Percentiles rank a stretch among this genome's conserved stretches.
Evolutionary conservation across 2,888 invertebrate genomes (phyloP).

Genomic region (Coremacera marginata): DNA sequence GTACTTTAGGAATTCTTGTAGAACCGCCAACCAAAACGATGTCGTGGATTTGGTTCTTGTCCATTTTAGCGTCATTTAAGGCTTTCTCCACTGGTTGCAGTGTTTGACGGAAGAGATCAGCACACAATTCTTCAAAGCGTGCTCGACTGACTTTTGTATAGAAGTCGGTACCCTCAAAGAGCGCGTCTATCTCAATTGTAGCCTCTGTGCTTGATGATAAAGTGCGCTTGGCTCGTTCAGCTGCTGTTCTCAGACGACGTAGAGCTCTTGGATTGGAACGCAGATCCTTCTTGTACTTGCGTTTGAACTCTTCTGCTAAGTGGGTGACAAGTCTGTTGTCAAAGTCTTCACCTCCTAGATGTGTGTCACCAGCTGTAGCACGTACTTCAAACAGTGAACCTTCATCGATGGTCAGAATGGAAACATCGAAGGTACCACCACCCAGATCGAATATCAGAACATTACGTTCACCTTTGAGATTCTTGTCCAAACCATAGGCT

Average conservation of each 20-base stretch:
- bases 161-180: constrained; percentile 79
- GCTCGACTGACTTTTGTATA: constrained; percentile 81
- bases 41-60: constrained; percentile 81
- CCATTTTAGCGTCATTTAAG: constrained; percentile 81
- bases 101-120: constrained; percentile 79
- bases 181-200: constrained; percentile 79
- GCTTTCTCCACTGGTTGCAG: constrained; percentile 84
- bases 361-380: constrained; percentile 93
- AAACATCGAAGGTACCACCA: constrained; percentile 96
- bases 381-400: constrained; percentile 89
- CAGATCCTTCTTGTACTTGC: constrained; percentile 80
- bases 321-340: constrained; percentile 89
- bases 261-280: constrained; percentile 75
- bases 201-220: constrained; percentile 85
- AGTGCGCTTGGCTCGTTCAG: constrained; percentile 83
- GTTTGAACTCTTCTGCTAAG: constrained; percentile 88
- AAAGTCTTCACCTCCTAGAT: constrained; percentile 91
- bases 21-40: constrained; percentile 87
- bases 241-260: constrained; percentile 79
- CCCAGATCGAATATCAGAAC: constrained; percentile 75
- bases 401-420: constrained; percentile 93
- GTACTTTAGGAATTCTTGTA: constrained; percentile 84
- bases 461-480: constrained; percentile 83
- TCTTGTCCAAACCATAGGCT: constrained; percentile 91
- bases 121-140: constrained; percentile 81